Conservation (phyloP, 2,797 vertebrate genomes). For the Mallotus villosus region DNA sequence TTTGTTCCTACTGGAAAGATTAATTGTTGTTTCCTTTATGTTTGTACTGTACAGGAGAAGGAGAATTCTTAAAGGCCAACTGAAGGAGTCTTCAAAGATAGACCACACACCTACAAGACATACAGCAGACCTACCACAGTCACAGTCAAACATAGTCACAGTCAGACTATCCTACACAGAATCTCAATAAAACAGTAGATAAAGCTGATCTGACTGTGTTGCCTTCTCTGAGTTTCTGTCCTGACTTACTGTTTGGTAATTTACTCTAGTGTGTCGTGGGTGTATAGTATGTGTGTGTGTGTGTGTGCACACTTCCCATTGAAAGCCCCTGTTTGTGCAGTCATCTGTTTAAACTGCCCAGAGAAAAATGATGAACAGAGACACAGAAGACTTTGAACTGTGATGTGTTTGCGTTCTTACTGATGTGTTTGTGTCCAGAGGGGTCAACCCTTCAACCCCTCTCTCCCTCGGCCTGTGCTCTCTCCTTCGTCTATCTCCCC, state of each 20-base stretch:
- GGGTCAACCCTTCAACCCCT: neutral
- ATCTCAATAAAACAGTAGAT: too few species aligned
- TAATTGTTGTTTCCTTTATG: neutral
- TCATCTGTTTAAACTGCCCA: neutral
- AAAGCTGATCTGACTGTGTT: too few species aligned
- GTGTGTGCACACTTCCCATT: neutral
- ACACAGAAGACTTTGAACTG: slow-evolving; percentile 2
- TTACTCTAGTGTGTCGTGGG: too few species aligned
- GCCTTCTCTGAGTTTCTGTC: too few species aligned
- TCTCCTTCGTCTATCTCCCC: neutral
- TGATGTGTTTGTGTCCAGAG: too few species aligned
- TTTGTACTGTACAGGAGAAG: neutral
- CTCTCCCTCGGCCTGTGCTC: too few species aligned
- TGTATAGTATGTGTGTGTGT: neutral
- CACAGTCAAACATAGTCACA: neutral
- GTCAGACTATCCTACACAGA: too few species aligned
- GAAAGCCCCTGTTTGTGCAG: neutral
- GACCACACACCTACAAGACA: too few species aligned
- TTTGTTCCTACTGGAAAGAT: neutral
- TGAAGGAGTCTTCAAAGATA: too few species aligned
- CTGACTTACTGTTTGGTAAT: too few species aligned
- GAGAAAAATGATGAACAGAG: neutral
- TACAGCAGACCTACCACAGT: too few species aligned
- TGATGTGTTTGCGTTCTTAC: slow-evolving; percentile 59
- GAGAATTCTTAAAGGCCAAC: neutral